Percentiles rank a stretch among this genome's conserved stretches.
phyloP scores from a whole-genome alignment of 2,797 vertebrate species.

The Enteromius radiatus region DNA sequence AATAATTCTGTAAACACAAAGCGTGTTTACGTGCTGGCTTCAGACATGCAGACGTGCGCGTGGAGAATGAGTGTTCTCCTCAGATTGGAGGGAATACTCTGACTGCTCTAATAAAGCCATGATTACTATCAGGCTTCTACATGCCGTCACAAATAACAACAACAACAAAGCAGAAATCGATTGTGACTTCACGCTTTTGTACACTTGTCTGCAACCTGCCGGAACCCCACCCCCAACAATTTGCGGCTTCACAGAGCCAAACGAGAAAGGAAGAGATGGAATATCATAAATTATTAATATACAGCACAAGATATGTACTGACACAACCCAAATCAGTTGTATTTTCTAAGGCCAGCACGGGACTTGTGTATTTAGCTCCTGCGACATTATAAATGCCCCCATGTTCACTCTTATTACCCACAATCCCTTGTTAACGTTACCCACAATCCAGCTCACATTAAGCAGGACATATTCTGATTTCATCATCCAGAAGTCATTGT shows the following conservation, averaged over 20 bases:
- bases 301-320: slow-evolving; percentile 2
- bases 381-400: background rate
- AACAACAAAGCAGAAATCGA: slow-evolving; percentile 47
- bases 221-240: slow-evolving; percentile 35
- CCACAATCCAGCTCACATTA: background rate
- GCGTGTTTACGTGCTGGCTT: slow-evolving; percentile 8
- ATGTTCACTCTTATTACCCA: background rate
- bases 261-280: background rate
- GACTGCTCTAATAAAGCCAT: slow-evolving; percentile 42
- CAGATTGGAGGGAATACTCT: slow-evolving; percentile 24
- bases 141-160: slow-evolving; percentile 39
- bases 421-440: slow-evolving; percentile 46
- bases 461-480: background rate
- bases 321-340: background rate
- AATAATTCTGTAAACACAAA: slow-evolving; percentile 46
- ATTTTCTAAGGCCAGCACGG: background rate
- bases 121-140: slow-evolving; percentile 41
- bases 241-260: slow-evolving; percentile 53
- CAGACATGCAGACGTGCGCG: background rate
- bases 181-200: slow-evolving; percentile 47
- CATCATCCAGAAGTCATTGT: background rate
- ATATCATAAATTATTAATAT: slow-evolving; percentile 26
- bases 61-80: slow-evolving; percentile 36
- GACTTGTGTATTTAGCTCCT: background rate
- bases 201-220: slow-evolving; percentile 22